phyloP scores from a whole-genome alignment of 2,797 vertebrate genomes.

The Rallus crepitans region DNA sequence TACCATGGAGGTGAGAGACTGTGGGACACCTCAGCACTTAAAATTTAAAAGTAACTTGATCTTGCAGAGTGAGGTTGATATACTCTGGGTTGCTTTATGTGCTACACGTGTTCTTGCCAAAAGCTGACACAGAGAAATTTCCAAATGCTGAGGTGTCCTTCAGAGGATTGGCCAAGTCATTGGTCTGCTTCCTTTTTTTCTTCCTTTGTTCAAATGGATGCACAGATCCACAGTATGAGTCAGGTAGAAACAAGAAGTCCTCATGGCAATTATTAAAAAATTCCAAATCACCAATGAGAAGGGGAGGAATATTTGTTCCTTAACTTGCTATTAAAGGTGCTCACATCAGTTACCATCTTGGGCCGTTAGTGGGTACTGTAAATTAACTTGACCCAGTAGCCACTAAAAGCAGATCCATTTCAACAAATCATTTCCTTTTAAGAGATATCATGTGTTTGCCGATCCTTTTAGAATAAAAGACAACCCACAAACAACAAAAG shows the following conservation, averaged over 20 bases:
- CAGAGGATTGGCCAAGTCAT: neutral
- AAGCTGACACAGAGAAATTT: constrained; percentile 8
- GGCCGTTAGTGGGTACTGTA: neutral
- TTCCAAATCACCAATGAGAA: neutral
- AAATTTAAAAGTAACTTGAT: neutral
- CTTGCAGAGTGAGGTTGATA: constrained; percentile 17
- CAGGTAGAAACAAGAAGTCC: neutral
- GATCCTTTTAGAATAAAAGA: neutral
- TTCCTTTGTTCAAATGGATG: neutral
- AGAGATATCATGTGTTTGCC: neutral
- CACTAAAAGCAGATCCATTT: neutral
- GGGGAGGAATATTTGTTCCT: neutral
- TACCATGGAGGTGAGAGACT: constrained; percentile 51
- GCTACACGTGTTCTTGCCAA: neutral
- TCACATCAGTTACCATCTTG: neutral
- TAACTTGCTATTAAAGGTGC: neutral
- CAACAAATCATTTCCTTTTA: neutral
- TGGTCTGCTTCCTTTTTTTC: neutral
- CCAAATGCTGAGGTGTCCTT: constrained; percentile 62
- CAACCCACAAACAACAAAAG: neutral
- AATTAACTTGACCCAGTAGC: neutral
- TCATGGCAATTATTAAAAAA: neutral
- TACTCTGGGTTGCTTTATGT: neutral
- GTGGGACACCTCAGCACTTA: constrained; percentile 81
- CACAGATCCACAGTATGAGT: neutral